Evolutionary conservation across 2,888 invertebrate species (phyloP).

Genomic region (Ryuthela nishihirai): DNA sequence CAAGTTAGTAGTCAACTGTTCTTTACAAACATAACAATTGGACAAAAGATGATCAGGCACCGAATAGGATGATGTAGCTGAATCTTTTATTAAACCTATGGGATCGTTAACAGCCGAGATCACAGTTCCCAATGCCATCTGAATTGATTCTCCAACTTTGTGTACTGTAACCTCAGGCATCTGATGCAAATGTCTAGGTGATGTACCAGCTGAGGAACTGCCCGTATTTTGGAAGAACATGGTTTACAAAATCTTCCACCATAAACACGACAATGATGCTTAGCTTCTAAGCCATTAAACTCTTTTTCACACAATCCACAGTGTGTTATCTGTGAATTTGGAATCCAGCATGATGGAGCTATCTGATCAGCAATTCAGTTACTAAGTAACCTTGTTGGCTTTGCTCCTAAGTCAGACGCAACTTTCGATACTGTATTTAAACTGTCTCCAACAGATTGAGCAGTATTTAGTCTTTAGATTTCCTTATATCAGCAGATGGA

Average conservation of each 20-base stretch:
- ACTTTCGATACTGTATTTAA: slow-evolving; percentile 62
- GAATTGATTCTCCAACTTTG: slow-evolving; percentile 63
- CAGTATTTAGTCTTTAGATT: too few species aligned
- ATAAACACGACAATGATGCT: slow-evolving; percentile 56
- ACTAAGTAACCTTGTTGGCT: slow-evolving; percentile 65
- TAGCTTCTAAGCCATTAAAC: slow-evolving; percentile 58
- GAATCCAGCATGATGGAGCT: slow-evolving; percentile 75
- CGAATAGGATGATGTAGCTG: slow-evolving; percentile 74
- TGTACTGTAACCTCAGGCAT: slow-evolving; percentile 46
- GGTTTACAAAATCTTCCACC: slow-evolving; percentile 69
- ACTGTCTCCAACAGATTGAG: slow-evolving; percentile 63
- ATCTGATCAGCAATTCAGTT: slow-evolving; percentile 74
- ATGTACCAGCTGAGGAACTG: too few species aligned
- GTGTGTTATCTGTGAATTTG: slow-evolving; percentile 66
- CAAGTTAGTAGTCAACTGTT: slow-evolving; percentile 56
- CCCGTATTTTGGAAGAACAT: slow-evolving; percentile 64
- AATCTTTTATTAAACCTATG: slow-evolving; percentile 69
- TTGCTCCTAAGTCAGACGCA: slow-evolving; percentile 62
- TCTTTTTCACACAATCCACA: slow-evolving; percentile 63
- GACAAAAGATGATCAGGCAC: slow-evolving; percentile 67
- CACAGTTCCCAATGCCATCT: slow-evolving; percentile 66
- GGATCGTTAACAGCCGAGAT: slow-evolving; percentile 69
- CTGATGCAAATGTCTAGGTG: slow-evolving; percentile 19
- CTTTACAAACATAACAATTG: slow-evolving; percentile 63
- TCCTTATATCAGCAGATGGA: too few species aligned